Evolutionary conservation across 2,113 vertebrate species (phyloP).

Genomic region (Corythornis madagascariensis): DNA sequence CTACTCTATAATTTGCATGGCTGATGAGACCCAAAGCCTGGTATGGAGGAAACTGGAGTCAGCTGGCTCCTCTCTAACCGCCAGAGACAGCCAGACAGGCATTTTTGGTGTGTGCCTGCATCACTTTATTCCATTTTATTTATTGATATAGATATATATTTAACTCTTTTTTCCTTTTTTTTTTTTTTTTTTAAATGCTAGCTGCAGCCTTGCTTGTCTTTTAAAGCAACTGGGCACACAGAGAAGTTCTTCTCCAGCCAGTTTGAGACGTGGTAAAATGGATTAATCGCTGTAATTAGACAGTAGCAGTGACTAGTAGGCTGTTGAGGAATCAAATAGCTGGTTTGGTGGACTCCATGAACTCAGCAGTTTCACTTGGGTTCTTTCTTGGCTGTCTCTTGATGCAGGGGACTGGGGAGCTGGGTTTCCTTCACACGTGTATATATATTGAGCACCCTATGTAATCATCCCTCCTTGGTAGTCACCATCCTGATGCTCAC

Average conservation of each 20-base stretch:
- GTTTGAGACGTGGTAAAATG: constrained; percentile 28
- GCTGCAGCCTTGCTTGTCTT: not conserved
- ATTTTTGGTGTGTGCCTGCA: constrained; percentile 68
- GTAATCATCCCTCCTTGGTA: not conserved
- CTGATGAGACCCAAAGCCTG: constrained; percentile 73
- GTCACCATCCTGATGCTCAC: not conserved
- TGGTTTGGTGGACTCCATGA: constrained; percentile 17
- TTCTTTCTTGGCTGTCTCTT: not conserved
- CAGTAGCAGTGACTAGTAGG: constrained; percentile 56
- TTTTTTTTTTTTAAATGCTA: not conserved
- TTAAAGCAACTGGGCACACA: constrained; percentile 24
- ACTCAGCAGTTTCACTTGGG: constrained; percentile 30
- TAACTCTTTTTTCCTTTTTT: too few relatives aligned
- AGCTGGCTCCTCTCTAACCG: constrained; percentile 67
- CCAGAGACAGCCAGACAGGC: constrained; percentile 75
- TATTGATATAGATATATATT: too few relatives aligned
- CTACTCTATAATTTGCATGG: constrained; percentile 84
- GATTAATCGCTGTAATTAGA: constrained; percentile 62
- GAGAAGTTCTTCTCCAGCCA: not conserved
- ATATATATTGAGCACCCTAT: fast-evolving
- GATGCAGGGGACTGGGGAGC: not conserved
- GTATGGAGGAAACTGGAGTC: constrained; percentile 75
- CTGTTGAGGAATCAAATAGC: constrained; percentile 42
- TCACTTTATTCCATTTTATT: not conserved
- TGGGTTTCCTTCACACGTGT: not conserved